Evolutionary conservation across 2,113 vertebrate species (phyloP).

Genomic region (Phalacrocorax brasilianus): DNA sequence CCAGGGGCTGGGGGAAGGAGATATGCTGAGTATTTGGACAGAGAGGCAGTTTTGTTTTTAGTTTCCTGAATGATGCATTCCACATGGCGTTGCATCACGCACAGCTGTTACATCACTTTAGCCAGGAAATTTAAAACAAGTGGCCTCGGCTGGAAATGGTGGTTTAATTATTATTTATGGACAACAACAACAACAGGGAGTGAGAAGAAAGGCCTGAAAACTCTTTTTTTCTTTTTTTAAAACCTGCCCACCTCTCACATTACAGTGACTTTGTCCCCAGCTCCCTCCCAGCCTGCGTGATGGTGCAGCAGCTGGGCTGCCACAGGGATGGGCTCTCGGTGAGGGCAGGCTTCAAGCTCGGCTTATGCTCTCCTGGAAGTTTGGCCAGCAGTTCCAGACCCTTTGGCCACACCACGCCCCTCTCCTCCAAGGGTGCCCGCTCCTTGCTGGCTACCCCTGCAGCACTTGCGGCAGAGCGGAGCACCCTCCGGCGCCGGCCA

Average conservation of each 20-base stretch:
- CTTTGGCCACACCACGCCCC: background rate
- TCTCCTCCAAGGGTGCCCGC: background rate
- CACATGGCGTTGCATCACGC: constrained; percentile 65
- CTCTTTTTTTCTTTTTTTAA: background rate
- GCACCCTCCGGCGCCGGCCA: background rate
- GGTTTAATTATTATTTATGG: constrained; percentile 53
- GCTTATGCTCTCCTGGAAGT: background rate
- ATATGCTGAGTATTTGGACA: background rate
- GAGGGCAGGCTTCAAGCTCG: background rate
- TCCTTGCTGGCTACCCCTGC: background rate
- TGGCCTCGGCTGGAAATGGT: constrained; percentile 46
- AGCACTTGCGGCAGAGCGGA: background rate
- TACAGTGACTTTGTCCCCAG: background rate
- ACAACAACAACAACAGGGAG: constrained; percentile 7
- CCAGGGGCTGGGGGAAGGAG: background rate
- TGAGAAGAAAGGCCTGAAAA: background rate
- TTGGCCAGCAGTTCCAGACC: rapidly evolving
- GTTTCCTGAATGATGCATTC: constrained; percentile 57
- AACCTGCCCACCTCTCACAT: background rate
- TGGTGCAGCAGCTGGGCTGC: background rate
- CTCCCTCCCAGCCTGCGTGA: background rate
- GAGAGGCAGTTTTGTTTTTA: constrained; percentile 14
- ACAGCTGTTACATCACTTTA: constrained; percentile 68
- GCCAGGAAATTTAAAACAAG: constrained; percentile 68
- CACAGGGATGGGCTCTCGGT: rapidly evolving